phyloP scores from a whole-genome alignment of 2,888 invertebrate species.

The Dasypolia templi region DNA sequence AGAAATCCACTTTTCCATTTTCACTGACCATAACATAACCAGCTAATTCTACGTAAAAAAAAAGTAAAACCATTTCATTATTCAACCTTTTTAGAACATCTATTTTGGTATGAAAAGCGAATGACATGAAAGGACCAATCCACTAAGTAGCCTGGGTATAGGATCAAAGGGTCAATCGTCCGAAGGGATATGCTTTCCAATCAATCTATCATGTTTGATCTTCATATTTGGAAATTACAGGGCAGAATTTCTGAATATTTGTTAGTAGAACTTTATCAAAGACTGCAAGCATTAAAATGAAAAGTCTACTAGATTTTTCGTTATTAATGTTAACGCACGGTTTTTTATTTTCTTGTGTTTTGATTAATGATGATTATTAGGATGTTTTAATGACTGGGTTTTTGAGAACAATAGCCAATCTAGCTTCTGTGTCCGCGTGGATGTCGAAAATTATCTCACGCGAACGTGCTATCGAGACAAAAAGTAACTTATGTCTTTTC shows the following conservation, averaged over 20 bases:
- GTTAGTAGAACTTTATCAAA: conserved; percentile 32
- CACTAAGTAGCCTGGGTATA: conserved; percentile 81
- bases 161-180: conserved; percentile 85
- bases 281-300: conserved; percentile 9
- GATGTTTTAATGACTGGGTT: neutral
- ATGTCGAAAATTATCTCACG: no score
- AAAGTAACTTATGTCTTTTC: no score
- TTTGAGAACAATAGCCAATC: neutral
- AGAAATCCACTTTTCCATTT: neutral
- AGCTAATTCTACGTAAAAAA: conserved; percentile 36
- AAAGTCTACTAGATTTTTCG: neutral
- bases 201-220: conserved; percentile 83
- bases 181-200: conserved; percentile 78
- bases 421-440: no score
- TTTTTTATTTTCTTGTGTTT: neutral
- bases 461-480: no score
- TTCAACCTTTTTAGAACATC: conserved; percentile 61
- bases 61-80: conserved; percentile 55
- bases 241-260: conserved; percentile 61
- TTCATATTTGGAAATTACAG: conserved; percentile 73
- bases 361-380: neutral
- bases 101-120: conserved; percentile 71
- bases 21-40: conserved; percentile 10
- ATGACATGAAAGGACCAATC: conserved; percentile 87
- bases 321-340: neutral